Base-by-base conservation (phyloP, 2,888 invertebrate species). In the Drosophila nigricruria region DNA sequence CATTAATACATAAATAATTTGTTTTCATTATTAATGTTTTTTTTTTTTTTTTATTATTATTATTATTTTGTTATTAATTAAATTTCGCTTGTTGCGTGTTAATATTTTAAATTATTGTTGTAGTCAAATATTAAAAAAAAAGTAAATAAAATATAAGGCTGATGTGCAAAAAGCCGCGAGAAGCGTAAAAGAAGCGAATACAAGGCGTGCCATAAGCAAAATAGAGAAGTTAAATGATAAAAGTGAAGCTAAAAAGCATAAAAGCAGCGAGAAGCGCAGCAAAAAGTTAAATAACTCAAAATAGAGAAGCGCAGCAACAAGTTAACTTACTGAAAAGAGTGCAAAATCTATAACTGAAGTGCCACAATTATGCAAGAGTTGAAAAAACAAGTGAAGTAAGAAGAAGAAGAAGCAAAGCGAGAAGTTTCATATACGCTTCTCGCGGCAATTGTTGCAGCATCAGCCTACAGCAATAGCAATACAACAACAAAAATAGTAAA, bases 41-140 rank as follows among this genome's bases (percentile, higher is more conserved):
- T 59, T 77, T 66, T 68, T 65, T 36, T 14, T n/a, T 61, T 72
- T 69, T 69, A 63, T 38, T 6, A 32, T 42, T 61, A 62, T 27
- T 32, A 40, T 52, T 36, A 5, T 56, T 73, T 64, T 27, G 18
- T 68, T 72, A 63, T 25, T 25, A 40, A 38, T 36, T 50, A 47
- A 54, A 50, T 43, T 72, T 60, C 16, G 73, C 49, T 77, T 65
- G 73, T 77, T 73, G 62, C 38, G 38, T 62, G 72, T 71, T 59
- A 27, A 67, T 52, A 59, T 58, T 64, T 76, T 76, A 49, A 61
- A 60, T 65, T 59, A 65, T 72, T 73, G 68, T 68, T 72, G 64
- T 76, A 76, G 77, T 56, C 65, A 75, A 57, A 76, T 76, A 66
- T 66, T 66, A 43, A 36, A 62, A 45, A 66, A 54, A 63, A 61